Evolutionary conservation across 2,113 vertebrate species (phyloP).

Genomic region (Dicentrarchus labrax): DNA sequence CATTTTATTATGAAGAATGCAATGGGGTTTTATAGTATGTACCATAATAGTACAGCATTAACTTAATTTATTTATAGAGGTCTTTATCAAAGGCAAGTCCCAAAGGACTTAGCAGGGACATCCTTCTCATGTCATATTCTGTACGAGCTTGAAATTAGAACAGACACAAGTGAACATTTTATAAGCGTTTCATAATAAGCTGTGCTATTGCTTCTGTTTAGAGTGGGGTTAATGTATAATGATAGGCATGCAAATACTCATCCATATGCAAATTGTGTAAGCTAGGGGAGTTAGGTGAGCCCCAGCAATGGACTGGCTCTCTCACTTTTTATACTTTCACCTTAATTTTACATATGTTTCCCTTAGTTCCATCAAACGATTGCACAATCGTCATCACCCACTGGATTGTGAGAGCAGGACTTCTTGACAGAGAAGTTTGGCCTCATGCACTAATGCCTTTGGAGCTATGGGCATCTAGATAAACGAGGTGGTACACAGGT

Average conservation of each 20-base stretch:
- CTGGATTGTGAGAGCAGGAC: background rate
- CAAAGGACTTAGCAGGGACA: constrained; percentile 1
- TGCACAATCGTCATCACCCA: background rate
- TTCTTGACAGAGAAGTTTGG: background rate
- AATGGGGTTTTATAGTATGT: constrained; percentile 25
- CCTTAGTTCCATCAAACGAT: background rate
- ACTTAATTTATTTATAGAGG: constrained; percentile 4
- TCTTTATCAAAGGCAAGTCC: constrained; percentile 26
- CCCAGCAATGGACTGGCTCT: background rate
- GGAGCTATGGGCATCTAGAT: background rate
- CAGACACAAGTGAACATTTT: constrained; percentile 39
- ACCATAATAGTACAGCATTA: background rate
- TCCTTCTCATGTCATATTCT: constrained; percentile 7
- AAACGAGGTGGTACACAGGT: background rate
- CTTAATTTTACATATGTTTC: background rate
- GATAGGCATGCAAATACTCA: constrained; percentile 51
- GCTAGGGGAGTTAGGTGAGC: background rate
- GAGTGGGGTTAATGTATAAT: constrained; percentile 63
- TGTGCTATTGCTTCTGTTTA: background rate
- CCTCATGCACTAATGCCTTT: background rate
- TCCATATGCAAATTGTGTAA: constrained; percentile 18
- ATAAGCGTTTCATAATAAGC: background rate
- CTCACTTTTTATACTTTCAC: too few relatives aligned
- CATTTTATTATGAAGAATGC: constrained; percentile 12
- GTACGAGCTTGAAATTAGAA: constrained; percentile 36